Conservation (phyloP, 2,888 invertebrate genomes). For the Drosophila nr. medialis region DNA sequence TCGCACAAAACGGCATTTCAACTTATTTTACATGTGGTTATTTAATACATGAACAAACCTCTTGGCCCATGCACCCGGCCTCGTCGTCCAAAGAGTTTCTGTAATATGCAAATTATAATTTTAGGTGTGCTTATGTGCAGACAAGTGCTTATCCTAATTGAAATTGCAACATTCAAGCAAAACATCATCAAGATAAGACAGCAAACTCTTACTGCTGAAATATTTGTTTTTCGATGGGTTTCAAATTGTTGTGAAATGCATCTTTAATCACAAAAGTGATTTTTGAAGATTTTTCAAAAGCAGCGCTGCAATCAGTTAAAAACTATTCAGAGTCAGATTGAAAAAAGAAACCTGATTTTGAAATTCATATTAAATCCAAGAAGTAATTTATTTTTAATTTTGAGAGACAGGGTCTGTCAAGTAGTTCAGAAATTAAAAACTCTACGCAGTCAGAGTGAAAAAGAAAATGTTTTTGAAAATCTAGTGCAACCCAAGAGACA, state of each 20-base stretch:
- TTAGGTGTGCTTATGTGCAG: background rate
- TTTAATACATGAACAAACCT: slow-evolving; percentile 52
- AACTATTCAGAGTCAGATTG: background rate
- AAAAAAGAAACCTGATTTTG: background rate
- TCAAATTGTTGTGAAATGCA: background rate
- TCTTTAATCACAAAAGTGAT: background rate
- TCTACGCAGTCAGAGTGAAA: background rate
- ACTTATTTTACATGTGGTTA: slow-evolving; percentile 38
- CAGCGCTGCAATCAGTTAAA: background rate
- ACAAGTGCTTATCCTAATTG: slow-evolving; percentile 17
- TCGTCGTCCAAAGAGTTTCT: slow-evolving; percentile 12
- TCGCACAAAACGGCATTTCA: slow-evolving; percentile 37
- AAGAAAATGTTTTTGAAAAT: slow-evolving; percentile 2
- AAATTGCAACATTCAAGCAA: background rate
- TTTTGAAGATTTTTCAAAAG: background rate
- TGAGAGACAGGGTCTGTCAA: background rate
- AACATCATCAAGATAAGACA: background rate
- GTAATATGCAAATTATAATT: slow-evolving; percentile 48
- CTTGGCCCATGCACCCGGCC: slow-evolving; percentile 18
- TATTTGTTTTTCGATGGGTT: background rate
- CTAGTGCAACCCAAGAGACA: background rate
- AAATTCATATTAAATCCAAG: background rate
- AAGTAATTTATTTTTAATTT: background rate
- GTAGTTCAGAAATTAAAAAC: background rate
- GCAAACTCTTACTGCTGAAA: background rate